These are phyloP conservation scores for Melanotaenia duboulayi DNA, from an alignment of 2,113 vertebrate species.

Conservation along the genomic window DNA sequence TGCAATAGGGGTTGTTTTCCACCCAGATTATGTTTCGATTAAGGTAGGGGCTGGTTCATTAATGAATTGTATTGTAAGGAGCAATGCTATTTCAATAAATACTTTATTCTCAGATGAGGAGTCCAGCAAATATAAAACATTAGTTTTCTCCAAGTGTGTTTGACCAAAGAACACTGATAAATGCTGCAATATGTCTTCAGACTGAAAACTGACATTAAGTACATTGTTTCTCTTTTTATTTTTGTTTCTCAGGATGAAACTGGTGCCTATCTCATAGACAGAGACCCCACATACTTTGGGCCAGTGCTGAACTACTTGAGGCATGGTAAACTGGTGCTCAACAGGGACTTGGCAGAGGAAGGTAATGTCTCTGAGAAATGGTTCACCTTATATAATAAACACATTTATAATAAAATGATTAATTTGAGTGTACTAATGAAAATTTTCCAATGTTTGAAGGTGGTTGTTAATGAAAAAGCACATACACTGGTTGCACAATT, in stretches of 20 bases:
- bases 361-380: constrained; percentile 79
- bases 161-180: not conserved
- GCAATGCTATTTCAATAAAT: not conserved
- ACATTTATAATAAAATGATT: not conserved
- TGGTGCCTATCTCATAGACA: constrained; percentile 97
- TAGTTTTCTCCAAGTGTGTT: not conserved
- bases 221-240: not conserved
- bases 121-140: constrained; percentile 1
- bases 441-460: too few species aligned
- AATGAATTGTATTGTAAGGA: not conserved
- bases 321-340: constrained; percentile 97
- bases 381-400: not conserved
- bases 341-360: constrained; percentile 97
- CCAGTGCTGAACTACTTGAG: constrained; percentile 97
- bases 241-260: constrained; percentile 89
- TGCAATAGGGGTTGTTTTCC: not conserved
- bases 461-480: too few species aligned
- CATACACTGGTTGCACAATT: too few species aligned
- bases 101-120: not conserved
- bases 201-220: not conserved
- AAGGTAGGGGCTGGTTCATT: not conserved
- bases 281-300: constrained; percentile 97
- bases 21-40: constrained; percentile 30
- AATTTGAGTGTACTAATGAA: not conserved
- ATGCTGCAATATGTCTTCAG: not conserved